Conservation (phyloP, 1,140 invertebrate species). For the Gonioctena quinquepunctata region DNA sequence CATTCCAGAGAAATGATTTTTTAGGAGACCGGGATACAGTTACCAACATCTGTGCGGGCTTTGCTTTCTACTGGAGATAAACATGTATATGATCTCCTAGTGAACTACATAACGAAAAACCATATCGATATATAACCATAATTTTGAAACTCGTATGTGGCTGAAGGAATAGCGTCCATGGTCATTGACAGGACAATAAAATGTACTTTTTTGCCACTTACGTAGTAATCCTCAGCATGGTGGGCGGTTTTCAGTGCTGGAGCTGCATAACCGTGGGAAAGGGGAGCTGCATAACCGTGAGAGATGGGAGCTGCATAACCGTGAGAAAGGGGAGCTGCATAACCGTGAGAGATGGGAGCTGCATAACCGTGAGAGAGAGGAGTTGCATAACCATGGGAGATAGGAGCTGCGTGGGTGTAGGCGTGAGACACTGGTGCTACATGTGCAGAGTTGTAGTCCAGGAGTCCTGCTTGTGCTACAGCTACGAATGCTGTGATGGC, state of each 20-base stretch:
- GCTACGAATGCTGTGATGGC: slow-evolving; percentile 31
- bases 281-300: slow-evolving; percentile 1
- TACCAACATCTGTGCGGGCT: no score
- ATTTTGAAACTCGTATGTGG: no score
- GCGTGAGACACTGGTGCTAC: neutral
- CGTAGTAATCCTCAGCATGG: neutral
- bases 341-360: neutral
- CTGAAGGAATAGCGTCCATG: no score
- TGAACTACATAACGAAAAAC: no score
- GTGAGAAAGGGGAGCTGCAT: slow-evolving; percentile 3
- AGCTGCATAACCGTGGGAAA: neutral
- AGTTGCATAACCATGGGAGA: neutral
- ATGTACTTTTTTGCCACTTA: neutral
- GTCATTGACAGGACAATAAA: no score
- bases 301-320: neutral
- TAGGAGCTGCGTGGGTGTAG: neutral
- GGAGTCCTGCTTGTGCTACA: slow-evolving; percentile 33
- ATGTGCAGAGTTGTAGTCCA: slow-evolving; percentile 1
- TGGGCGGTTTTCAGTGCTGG: neutral
- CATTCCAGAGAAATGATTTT: no score
- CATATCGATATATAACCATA: no score
- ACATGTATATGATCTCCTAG: no score
- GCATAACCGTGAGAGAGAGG: slow-evolving; percentile 3
- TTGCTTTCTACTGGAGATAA: no score
- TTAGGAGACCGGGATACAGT: no score